These are phyloP conservation scores for Heteromyza rotundicornis DNA, from an alignment of 2,888 invertebrate genomes.

Conservation along the genomic window DNA sequence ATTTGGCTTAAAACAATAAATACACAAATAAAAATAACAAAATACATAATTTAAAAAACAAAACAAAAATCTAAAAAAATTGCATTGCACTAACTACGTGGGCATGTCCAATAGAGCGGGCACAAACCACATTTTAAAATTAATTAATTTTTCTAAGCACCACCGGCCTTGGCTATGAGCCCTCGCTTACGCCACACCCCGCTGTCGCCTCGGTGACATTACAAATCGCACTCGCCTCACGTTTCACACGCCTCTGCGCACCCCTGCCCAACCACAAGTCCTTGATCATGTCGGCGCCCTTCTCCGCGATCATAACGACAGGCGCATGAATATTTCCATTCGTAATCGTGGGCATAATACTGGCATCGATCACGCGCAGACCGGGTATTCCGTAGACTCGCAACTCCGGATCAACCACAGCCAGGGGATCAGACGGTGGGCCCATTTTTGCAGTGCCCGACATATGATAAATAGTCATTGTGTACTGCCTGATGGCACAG, in stretches of 20 bases:
- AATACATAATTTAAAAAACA: neutral
- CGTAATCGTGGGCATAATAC: conserved; percentile 86
- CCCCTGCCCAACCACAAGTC: conserved; percentile 69
- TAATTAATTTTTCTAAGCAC: neutral
- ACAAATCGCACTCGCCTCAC: conserved; percentile 1
- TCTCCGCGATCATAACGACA: conserved; percentile 86
- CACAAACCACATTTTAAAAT: neutral
- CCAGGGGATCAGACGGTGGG: conserved; percentile 74
- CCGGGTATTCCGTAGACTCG: conserved; percentile 79
- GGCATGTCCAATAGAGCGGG: too few relatives aligned
- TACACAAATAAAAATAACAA: too few relatives aligned
- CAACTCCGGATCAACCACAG: conserved; percentile 81
- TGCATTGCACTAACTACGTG: neutral
- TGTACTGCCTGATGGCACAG: conserved; percentile 81
- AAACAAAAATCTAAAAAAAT: neutral
- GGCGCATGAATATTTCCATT: conserved; percentile 90
- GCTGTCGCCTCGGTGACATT: conserved; percentile 22
- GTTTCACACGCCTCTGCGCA: conserved; percentile 25
- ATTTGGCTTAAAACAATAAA: too few relatives aligned
- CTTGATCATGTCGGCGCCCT: conserved; percentile 83
- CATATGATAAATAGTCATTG: conserved; percentile 87
- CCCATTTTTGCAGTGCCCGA: conserved; percentile 89
- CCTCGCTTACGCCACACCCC: neutral
- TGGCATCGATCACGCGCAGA: conserved; percentile 83
- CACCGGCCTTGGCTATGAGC: conserved; percentile 4